Conservation (phyloP, 1,140 invertebrate genomes). For the Mylabris phalerata region DNA sequence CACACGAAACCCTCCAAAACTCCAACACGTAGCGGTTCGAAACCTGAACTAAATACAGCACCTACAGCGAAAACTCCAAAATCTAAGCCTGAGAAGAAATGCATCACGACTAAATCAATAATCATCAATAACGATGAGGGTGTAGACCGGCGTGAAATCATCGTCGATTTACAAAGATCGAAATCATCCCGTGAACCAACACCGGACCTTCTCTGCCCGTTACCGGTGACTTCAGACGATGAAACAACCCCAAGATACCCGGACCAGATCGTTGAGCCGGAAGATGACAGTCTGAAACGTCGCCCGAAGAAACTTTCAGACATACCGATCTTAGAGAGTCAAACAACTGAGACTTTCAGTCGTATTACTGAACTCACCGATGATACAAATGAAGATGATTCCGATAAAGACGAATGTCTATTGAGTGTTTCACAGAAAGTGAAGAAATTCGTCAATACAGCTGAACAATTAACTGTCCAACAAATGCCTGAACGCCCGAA, state of each 20-base stretch:
- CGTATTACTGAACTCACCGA: slow-evolving; percentile 50
- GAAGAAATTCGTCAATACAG: slow-evolving; percentile 54
- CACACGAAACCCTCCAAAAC: slow-evolving; percentile 37
- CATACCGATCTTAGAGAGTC: slow-evolving; percentile 32
- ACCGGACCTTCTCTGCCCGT: slow-evolving; percentile 57
- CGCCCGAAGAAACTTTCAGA: slow-evolving; percentile 46
- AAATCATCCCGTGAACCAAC: slow-evolving; percentile 65
- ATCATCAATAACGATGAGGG: slow-evolving; percentile 29
- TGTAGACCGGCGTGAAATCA: slow-evolving; percentile 40
- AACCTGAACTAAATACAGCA: slow-evolving; percentile 5
- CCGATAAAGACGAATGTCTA: slow-evolving; percentile 58
- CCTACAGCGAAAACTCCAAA: slow-evolving; percentile 2
- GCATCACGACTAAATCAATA: slow-evolving; percentile 39
- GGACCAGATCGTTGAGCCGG: slow-evolving; percentile 62
- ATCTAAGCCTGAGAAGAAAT: slow-evolving; percentile 24
- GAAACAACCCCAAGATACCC: slow-evolving; percentile 58
- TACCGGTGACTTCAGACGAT: slow-evolving; percentile 49
- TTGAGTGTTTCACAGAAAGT: slow-evolving; percentile 61
- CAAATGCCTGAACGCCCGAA: slow-evolving; percentile 33
- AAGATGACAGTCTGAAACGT: slow-evolving; percentile 47
- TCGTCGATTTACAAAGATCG: slow-evolving; percentile 58
- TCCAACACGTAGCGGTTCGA: slow-evolving; percentile 11
- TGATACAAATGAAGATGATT: slow-evolving; percentile 43
- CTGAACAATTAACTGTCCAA: slow-evolving; percentile 49
- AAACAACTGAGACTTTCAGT: slow-evolving; percentile 40